Evolutionary conservation across 1,140 invertebrate species (phyloP).

Genomic region (Microplitis mediator): DNA sequence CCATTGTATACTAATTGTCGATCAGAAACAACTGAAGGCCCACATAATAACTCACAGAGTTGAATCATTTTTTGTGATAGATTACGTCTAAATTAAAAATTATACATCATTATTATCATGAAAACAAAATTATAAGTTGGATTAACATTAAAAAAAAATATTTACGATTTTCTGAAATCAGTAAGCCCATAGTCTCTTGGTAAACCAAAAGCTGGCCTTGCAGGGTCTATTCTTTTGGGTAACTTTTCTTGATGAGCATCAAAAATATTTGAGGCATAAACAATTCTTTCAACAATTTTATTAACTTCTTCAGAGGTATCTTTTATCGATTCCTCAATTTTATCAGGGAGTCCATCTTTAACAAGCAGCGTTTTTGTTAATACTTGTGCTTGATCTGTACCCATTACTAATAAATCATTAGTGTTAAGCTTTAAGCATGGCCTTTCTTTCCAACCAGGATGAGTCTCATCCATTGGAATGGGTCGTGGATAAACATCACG

Average conservation of each 20-base stretch:
- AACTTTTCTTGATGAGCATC: conserved; percentile 79
- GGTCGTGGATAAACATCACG: conserved; percentile 35
- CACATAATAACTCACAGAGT: conserved; percentile 70
- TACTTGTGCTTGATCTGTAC: conserved; percentile 73
- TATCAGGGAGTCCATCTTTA: conserved; percentile 66
- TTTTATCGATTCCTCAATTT: conserved; percentile 57
- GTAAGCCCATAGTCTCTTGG: conserved; percentile 76
- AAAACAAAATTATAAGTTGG: no score
- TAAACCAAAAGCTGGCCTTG: conserved; percentile 74
- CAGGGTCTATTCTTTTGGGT: conserved; percentile 72
- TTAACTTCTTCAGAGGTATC: conserved; percentile 55
- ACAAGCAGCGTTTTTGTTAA: conserved; percentile 77
- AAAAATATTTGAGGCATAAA: conserved; percentile 75
- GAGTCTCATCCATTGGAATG: conserved; percentile 60
- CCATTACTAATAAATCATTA: conserved; percentile 72
- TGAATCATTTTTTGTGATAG: conserved; percentile 73
- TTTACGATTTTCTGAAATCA: conserved; percentile 73
- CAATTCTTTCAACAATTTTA: conserved; percentile 60
- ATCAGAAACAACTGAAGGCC: conserved; percentile 60
- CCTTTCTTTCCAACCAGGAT: conserved; percentile 70
- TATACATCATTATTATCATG: neutral
- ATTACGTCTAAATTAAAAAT: conserved; percentile 66
- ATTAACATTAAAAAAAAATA: conserved; percentile 27
- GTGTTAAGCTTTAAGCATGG: conserved; percentile 67
- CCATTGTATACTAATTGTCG: conserved; percentile 67